phyloP scores from a whole-genome alignment of 35 echinoderm and acorn worm genomes.

The Holothuria glaberrima region DNA sequence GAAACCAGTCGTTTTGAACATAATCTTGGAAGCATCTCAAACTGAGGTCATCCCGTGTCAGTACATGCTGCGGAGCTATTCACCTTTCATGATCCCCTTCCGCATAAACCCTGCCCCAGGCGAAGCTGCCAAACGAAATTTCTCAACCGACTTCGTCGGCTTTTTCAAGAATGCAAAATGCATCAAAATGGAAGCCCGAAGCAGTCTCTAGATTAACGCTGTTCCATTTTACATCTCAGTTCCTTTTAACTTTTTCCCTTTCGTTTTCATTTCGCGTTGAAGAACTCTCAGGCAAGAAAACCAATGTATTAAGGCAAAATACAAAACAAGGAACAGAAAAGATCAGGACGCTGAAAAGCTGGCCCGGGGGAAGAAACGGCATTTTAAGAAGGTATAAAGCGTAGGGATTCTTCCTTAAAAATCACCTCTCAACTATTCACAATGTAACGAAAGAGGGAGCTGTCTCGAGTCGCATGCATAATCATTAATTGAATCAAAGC shows the following conservation, averaged over 20 bases:
- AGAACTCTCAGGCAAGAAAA: slow-evolving; percentile 32
- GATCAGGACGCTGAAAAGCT: slow-evolving; percentile 46
- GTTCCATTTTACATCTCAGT: slow-evolving; percentile 51
- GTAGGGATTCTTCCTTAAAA: slow-evolving; percentile 32
- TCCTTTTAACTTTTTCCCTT: slow-evolving; percentile 41
- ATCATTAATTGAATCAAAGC: slow-evolving; percentile 46
- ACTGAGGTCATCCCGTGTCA: slow-evolving; percentile 49
- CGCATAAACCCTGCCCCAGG: slow-evolving; percentile 52
- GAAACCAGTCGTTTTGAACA: slow-evolving; percentile 17
- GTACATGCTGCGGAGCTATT: slow-evolving; percentile 5
- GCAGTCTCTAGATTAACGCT: slow-evolving; percentile 52
- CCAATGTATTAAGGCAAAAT: slow-evolving; percentile 45
- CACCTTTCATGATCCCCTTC: slow-evolving; percentile 51
- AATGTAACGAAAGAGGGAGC: slow-evolving; percentile 51
- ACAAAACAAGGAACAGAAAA: slow-evolving; percentile 29
- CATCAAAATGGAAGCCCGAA: slow-evolving; percentile 56
- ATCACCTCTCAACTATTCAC: slow-evolving; percentile 44
- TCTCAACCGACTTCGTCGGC: slow-evolving; percentile 48
- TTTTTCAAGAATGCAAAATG: slow-evolving; percentile 63
- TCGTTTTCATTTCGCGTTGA: slow-evolving; percentile 11
- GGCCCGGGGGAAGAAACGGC: slow-evolving; percentile 14
- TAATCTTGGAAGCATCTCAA: background rate
- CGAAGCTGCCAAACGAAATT: slow-evolving; percentile 56
- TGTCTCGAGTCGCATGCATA: slow-evolving; percentile 25
- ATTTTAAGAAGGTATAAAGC: slow-evolving; percentile 44